Conservation (phyloP, 1,140 invertebrate species). For the Coenobita brevimanus region DNA sequence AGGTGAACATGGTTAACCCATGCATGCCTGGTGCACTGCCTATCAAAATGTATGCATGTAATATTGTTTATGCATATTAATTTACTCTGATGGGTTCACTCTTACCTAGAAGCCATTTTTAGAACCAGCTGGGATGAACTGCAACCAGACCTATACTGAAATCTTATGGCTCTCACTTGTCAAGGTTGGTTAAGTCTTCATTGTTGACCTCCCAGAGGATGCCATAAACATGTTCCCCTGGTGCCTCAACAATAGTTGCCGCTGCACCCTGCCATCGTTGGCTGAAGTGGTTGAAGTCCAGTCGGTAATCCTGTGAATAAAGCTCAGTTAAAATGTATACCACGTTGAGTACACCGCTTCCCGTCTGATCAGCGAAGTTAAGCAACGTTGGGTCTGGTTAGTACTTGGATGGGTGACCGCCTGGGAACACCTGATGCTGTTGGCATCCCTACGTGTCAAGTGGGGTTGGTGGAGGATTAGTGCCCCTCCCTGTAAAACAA, state of each 20-base stretch:
- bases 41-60: too few species aligned
- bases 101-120: not conserved
- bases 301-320: constrained; percentile 78
- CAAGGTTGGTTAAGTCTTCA: constrained; percentile 79
- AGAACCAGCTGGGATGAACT: not conserved
- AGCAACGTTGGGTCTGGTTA: too few species aligned
- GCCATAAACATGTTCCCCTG: constrained; percentile 81
- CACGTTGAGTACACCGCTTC: too few species aligned
- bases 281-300: constrained; percentile 83
- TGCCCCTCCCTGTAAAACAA: too few species aligned
- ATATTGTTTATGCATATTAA: too few species aligned
- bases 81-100: not conserved
- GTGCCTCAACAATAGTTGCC: constrained; percentile 82
- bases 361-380: too few species aligned
- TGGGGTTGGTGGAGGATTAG: too few species aligned
- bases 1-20: not conserved
- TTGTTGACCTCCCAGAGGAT: constrained; percentile 84
- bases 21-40: too few species aligned
- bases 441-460: too few species aligned
- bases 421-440: too few species aligned
- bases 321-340: too few species aligned
- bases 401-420: too few species aligned
- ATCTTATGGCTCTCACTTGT: constrained; percentile 76
- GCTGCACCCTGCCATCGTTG: constrained; percentile 83
- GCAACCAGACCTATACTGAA: not conserved